A percentile compares a stretch with the other conserved stretches of the same genome.
These are phyloP conservation scores for Aurelia aurita DNA, from an alignment of 30 jellyfish, hydroid and myxozoan genomes.

Conservation along the genomic window DNA sequence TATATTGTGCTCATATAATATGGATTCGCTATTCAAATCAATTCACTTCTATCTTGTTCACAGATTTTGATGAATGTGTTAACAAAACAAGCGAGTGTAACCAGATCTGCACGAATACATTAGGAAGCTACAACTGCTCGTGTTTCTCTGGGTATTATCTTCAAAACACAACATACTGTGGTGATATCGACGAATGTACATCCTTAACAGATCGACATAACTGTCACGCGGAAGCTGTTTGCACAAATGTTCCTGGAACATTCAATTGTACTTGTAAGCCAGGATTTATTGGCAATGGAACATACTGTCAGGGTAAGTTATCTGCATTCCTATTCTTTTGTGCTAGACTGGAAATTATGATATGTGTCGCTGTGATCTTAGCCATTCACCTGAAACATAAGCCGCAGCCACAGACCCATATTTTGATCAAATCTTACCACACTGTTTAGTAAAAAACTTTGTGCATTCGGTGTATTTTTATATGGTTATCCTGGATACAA, in stretches of 20 bases:
- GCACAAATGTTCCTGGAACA: slow-evolving; percentile 5
- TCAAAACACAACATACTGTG: slow-evolving; percentile 21
- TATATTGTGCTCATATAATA: no score
- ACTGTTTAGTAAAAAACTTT: no score
- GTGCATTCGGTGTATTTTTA: no score
- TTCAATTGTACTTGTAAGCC: slow-evolving; percentile 18
- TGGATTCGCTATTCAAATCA: no score
- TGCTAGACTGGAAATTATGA: no score
- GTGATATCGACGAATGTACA: slow-evolving; percentile 36
- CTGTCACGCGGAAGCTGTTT: background rate
- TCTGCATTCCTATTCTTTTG: no score
- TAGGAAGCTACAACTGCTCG: slow-evolving; percentile 40
- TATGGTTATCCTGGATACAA: no score
- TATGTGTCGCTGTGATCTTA: no score
- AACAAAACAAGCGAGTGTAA: slow-evolving; percentile 15
- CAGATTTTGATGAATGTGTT: slow-evolving; percentile 52
- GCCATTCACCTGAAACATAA: no score
- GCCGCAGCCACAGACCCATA: no score
- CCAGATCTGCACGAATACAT: slow-evolving; percentile 37
- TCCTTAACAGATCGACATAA: background rate
- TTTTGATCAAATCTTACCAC: no score
- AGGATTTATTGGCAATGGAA: slow-evolving; percentile 33
- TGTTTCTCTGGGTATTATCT: slow-evolving; percentile 15
- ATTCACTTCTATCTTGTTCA: no score
- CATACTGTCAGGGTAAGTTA: slow-evolving; percentile 17